Percentiles rank a stretch among this genome's conserved stretches.
phyloP scores from a whole-genome alignment of 2,113 vertebrate species.

The Phalacrocorax brasilianus region DNA sequence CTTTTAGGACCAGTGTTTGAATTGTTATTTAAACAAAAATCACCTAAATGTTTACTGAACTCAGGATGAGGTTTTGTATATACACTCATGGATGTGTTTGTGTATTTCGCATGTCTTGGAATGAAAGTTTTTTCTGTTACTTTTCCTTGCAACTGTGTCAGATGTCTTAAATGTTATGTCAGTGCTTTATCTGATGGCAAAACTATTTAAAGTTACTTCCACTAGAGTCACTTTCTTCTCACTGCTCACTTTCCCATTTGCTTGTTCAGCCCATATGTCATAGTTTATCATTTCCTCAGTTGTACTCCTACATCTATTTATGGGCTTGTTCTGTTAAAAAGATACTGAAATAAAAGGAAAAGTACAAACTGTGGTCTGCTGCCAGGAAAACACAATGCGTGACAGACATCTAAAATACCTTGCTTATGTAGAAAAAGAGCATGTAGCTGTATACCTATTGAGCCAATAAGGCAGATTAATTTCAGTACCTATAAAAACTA shows the following conservation, averaged over 20 bases:
- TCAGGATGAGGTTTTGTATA: background rate
- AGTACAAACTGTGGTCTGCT: background rate
- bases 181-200: background rate
- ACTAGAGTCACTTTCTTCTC: conserved; percentile 6
- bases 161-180: background rate
- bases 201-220: conserved; percentile 29
- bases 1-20: background rate
- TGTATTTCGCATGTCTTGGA: background rate
- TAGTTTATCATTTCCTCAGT: background rate
- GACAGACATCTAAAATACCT: background rate
- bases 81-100: background rate
- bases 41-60: background rate
- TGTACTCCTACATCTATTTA: conserved; percentile 40
- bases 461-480: background rate
- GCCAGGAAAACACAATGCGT: background rate
- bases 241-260: background rate
- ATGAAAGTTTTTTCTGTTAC: background rate
- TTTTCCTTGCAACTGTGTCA: background rate
- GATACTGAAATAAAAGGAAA: background rate
- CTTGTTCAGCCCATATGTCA: conserved; percentile 27
- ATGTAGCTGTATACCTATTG: background rate
- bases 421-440: background rate
- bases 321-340: conserved; percentile 14
- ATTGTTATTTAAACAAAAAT: background rate
- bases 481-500: background rate